Evolutionary conservation across 2,797 vertebrate species (phyloP), one percentile per base, ranked within the genome.

Genomic region (Hoplostethus mediterraneus): DNA sequence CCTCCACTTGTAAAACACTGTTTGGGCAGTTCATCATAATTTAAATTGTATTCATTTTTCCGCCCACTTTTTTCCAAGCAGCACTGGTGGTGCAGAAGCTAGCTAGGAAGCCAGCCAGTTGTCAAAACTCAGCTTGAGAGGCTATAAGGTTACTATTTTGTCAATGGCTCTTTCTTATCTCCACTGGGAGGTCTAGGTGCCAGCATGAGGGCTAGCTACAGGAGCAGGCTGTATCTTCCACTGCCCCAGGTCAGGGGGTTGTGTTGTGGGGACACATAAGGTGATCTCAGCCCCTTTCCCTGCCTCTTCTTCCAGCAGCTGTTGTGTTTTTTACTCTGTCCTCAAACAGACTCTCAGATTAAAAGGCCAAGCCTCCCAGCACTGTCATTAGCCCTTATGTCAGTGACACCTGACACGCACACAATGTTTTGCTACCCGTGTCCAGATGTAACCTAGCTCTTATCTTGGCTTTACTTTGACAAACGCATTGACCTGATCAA

Each of bases 241-340:
- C 38, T 49, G 44, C 68, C 53, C 28, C 52, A 53, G 75, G 87
- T 85, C 79, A 71, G 57, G 10, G 73, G 87, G 80, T 90, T 77
- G 49, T 71, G 58, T 73, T 80, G 63, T 61, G 48, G 44, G 61
- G 55, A 74, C 66, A 16, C 58, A 62, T 9, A 70, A 57, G 49
- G 8, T 0, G 11, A 48, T 63, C 33, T 69, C 16, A 10, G 54
- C 58, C 69, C 21, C 58, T 11, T 78, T 69, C 82, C 76, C 80
- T 80, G 77, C 33, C 45, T 45, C 4, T 48, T 60, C 59, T 59
- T 21, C 31, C 40, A 36, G 73, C 89, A 90, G 83, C 84, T 92
- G 90, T 62, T 86, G 80, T 54, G 63, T 51, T 82, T 78, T 64
- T 80, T 71, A 64, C 55, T 62, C 58, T 61, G 68, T 78, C 74